Evolutionary conservation across 2,797 vertebrate genomes (phyloP).

Genomic region (Pseudomugil gertrudae): DNA sequence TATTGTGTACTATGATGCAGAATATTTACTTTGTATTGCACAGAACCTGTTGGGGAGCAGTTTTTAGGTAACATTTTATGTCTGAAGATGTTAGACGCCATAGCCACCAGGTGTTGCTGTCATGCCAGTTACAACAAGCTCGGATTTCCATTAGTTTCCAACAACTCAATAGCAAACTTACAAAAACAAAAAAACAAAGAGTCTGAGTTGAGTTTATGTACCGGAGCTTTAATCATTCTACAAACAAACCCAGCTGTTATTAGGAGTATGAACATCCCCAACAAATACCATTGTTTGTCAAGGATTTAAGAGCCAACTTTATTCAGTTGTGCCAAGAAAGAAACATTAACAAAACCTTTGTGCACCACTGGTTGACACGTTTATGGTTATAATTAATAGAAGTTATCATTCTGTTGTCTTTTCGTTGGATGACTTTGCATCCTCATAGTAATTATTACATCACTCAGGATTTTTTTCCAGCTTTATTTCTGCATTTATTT

Average conservation of each 20-base stretch:
- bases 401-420: neutral
- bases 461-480: constrained; percentile 4
- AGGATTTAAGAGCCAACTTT: neutral
- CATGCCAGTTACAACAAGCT: constrained; percentile 38
- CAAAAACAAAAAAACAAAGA: neutral
- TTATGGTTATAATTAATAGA: constrained; percentile 6
- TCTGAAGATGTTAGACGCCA: constrained; percentile 12
- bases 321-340: neutral
- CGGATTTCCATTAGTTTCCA: constrained; percentile 6
- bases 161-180: neutral
- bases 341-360: constrained; percentile 1
- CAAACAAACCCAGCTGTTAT: neutral
- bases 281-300: neutral
- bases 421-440: neutral
- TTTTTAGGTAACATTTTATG: neutral
- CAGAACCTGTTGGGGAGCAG: neutral
- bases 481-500: constrained; percentile 7
- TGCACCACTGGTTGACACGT: neutral
- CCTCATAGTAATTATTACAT: neutral
- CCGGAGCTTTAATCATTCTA: neutral
- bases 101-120: constrained; percentile 67
- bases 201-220: neutral
- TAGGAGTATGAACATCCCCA: neutral
- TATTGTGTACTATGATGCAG: constrained; percentile 5
- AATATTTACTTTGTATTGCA: neutral